A percentile compares a stretch with the other conserved stretches of the same genome.
Conservation (phyloP, 2,113 vertebrate genomes). For the Steatornis caripensis region DNA sequence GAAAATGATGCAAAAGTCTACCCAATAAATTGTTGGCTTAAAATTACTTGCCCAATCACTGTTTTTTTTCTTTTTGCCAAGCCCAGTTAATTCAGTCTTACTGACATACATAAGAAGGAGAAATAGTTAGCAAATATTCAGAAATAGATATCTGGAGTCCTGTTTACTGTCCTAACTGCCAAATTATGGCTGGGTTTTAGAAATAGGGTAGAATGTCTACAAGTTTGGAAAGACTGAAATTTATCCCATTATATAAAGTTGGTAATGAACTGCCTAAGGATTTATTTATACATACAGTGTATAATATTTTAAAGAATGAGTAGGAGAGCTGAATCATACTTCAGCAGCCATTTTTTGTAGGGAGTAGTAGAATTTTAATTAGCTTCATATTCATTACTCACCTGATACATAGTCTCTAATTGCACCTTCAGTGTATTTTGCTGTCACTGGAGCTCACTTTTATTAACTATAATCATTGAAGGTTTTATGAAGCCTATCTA, state of each 20-base stretch:
- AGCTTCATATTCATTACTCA: slow-evolving; percentile 66
- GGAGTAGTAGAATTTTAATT: slow-evolving; percentile 70
- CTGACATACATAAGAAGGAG: background rate
- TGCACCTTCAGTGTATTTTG: slow-evolving; percentile 50
- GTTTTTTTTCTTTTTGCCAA: background rate
- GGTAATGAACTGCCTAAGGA: background rate
- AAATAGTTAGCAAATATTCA: background rate
- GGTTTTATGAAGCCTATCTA: slow-evolving; percentile 66
- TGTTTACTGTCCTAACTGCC: background rate
- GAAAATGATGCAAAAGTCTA: background rate
- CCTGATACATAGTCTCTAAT: slow-evolving; percentile 64
- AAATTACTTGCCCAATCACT: background rate
- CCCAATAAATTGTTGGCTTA: background rate
- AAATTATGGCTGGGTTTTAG: background rate
- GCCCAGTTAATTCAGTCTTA: background rate
- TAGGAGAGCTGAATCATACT: slow-evolving; percentile 34
- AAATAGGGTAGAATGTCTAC: background rate
- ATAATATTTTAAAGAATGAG: slow-evolving; percentile 51
- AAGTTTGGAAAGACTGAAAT: background rate
- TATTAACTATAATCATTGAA: slow-evolving; percentile 70
- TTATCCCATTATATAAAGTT: background rate
- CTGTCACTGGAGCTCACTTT: slow-evolving; percentile 63
- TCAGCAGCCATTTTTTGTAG: slow-evolving; percentile 38
- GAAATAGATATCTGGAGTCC: background rate
- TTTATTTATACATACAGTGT: background rate